Conservation (phyloP, 2,888 invertebrate species). For the Volucella bombylans region DNA sequence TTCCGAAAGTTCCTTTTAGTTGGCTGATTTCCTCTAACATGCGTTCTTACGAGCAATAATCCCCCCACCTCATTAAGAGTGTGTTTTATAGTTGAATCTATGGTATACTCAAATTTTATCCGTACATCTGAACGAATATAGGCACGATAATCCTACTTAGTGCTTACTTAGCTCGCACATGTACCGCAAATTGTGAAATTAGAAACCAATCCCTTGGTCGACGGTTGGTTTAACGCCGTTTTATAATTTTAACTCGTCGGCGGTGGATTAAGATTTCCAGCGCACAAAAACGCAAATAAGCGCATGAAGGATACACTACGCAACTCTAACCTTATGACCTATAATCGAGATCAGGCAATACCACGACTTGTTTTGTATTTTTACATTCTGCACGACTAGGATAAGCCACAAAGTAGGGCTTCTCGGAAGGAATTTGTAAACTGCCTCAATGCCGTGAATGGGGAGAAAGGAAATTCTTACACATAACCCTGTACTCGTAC, state of each 20-base stretch:
- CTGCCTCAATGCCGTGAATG: constrained; percentile 56
- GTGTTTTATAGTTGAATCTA: too few relatives aligned
- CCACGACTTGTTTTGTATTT: not conserved
- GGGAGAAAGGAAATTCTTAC: constrained; percentile 37
- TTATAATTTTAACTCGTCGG: constrained; percentile 20
- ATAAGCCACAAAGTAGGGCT: constrained; percentile 66
- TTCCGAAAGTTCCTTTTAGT: too few relatives aligned
- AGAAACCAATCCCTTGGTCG: constrained; percentile 43
- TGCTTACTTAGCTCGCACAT: constrained; percentile 10
- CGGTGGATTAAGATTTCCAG: constrained; percentile 43
- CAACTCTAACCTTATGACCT: constrained; percentile 70
- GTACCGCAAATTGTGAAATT: constrained; percentile 56
- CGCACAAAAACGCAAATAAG: constrained; percentile 50
- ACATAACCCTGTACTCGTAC: constrained; percentile 27
- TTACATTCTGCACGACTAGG: constrained; percentile 40
- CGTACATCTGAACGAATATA: not conserved
- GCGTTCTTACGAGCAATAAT: too few relatives aligned
- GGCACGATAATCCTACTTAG: constrained; percentile 1
- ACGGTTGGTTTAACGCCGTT: constrained; percentile 14
- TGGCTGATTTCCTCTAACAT: too few relatives aligned
- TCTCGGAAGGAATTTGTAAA: constrained; percentile 62
- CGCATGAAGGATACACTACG: constrained; percentile 48
- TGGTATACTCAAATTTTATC: not conserved
- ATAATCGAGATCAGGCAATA: constrained; percentile 66
- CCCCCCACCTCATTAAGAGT: too few relatives aligned